Evolutionary conservation across 2,888 invertebrate genomes (phyloP).

Genomic region (Tipula vernalis): DNA sequence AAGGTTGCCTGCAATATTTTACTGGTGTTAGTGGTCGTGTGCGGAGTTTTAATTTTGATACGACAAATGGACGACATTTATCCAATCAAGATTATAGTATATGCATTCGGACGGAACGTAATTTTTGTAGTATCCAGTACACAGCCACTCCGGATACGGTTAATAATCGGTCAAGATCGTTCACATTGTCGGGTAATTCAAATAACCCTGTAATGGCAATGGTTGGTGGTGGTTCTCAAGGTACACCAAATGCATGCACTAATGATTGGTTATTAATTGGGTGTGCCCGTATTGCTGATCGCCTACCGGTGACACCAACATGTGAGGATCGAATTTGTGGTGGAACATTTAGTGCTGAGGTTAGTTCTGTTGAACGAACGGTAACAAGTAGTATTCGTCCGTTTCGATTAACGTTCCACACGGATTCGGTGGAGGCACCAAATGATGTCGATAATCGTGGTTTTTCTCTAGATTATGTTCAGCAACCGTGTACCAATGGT

Average conservation of each 20-base stretch:
- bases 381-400: conserved; percentile 73
- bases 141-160: conserved; percentile 58
- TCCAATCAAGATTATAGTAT: conserved; percentile 84
- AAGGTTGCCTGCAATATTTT: conserved; percentile 33
- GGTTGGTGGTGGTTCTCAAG: conserved; percentile 51
- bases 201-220: conserved; percentile 53
- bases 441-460: conserved; percentile 63
- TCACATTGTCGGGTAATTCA: conserved; percentile 68
- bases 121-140: conserved; percentile 79
- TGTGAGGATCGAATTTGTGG: conserved; percentile 76
- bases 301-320: conserved; percentile 41
- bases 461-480: conserved; percentile 71
- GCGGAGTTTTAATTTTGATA: conserved; percentile 74
- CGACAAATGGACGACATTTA: conserved; percentile 58
- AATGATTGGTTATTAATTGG: conserved; percentile 72
- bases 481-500: conserved; percentile 70
- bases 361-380: conserved; percentile 51
- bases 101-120: conserved; percentile 70
- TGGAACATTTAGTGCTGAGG: conserved; percentile 63
- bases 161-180: conserved; percentile 61
- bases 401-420: conserved; percentile 64
- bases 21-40: conserved; percentile 67
- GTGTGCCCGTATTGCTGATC: conserved; percentile 44
- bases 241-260: conserved; percentile 55
- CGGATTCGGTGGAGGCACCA: conserved; percentile 65